Base-by-base conservation (phyloP, 2,797 vertebrate species). In the Nannoperca obscura region DNA sequence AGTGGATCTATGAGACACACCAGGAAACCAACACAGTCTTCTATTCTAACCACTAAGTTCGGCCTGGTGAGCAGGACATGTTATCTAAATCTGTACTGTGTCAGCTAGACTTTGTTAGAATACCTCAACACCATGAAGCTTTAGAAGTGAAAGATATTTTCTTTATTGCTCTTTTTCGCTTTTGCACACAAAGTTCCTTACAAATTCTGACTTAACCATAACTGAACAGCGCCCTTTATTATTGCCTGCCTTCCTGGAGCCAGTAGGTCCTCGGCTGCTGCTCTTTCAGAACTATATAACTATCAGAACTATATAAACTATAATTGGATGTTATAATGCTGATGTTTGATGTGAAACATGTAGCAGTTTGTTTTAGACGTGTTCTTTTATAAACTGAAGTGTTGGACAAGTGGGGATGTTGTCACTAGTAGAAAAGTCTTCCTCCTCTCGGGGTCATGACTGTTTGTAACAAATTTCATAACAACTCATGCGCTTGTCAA, bases 281-380 rank as follows among this genome's bases (percentile, higher is more conserved):
- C 32, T 32, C 32, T 32, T 32, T 32, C 32, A 32, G 32, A 32
- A 4, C 32, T 32, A 32, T 5, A n/a, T n/a, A n/a, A n/a, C n/a
- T n/a, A n/a, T n/a, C n/a, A n/a, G n/a, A n/a, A n/a, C n/a, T n/a
- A n/a, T n/a, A n/a, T n/a, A n/a, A n/a, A n/a, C n/a, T n/a, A n/a
- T n/a, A n/a, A n/a, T n/a, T 34, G 54, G 20, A 54, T 17, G 44
- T 19, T 34, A 72, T 44, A 62, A 49, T 63, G 58, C 49, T 62
- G 44, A 42, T 42, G 40, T 61, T 47, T n/a, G 3, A 32, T n/a
- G 19, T 58, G 34, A 67, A 66, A 59, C 30, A 24, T 60, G 40
- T 53, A 60, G 24, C 46, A 20, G 24, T 14, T 50, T 20, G 27
- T 52, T 47, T 62, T 63, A 72, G n/a, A 65, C 73, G 67, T 47